phyloP scores from a whole-genome alignment of 2,113 vertebrate genomes.

The Emydura subglobosa region DNA sequence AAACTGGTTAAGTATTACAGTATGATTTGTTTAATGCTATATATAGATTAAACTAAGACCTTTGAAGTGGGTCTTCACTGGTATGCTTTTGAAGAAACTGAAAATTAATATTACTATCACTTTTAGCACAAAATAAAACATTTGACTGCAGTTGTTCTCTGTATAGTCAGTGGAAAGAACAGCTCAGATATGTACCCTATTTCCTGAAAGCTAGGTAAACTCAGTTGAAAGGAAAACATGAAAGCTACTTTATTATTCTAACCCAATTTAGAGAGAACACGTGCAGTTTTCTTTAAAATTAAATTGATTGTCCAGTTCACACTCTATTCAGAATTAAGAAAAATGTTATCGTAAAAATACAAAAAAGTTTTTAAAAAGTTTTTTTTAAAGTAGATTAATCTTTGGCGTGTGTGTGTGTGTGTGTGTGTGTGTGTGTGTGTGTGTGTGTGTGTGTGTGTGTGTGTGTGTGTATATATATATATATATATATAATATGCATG shows the following conservation, averaged over 20 bases:
- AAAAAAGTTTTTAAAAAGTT: slow-evolving; percentile 4
- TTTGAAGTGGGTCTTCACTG: background rate
- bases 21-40: background rate
- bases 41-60: background rate
- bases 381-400: slow-evolving; percentile 26
- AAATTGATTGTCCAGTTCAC: slow-evolving; percentile 39
- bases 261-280: slow-evolving; percentile 15
- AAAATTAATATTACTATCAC: background rate
- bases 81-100: background rate
- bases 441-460: too few relatives aligned
- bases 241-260: slow-evolving; percentile 50
- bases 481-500: too few relatives aligned
- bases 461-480: too few relatives aligned
- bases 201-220: slow-evolving; percentile 34
- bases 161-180: background rate
- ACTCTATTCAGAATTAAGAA: slow-evolving; percentile 44
- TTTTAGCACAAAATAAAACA: background rate
- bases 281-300: slow-evolving; percentile 33
- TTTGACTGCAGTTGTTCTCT: background rate
- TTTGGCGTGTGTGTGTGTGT: too few relatives aligned
- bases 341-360: slow-evolving; percentile 40
- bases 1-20: background rate
- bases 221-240: slow-evolving; percentile 41
- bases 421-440: too few relatives aligned
- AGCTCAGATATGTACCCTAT: slow-evolving; percentile 32